These are phyloP conservation scores for Steromphala cineraria DNA, from an alignment of 2,888 invertebrate genomes.

Conservation along the genomic window DNA sequence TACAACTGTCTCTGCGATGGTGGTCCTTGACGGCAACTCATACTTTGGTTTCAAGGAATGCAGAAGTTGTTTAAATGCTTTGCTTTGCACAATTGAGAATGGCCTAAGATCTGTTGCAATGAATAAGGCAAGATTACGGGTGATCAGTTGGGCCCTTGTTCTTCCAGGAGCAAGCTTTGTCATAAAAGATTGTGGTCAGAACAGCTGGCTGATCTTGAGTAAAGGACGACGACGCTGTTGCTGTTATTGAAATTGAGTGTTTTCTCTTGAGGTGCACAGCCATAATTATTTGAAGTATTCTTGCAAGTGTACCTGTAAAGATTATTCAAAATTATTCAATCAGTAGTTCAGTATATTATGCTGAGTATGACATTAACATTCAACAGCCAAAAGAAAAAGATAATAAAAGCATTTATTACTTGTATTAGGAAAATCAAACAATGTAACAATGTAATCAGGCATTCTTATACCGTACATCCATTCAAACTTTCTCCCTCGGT, in stretches of 20 bases:
- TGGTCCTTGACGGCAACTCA: slow-evolving; percentile 11
- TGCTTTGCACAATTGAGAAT: slow-evolving; percentile 3
- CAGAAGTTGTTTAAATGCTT: slow-evolving; percentile 1
- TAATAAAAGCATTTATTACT: too few species aligned
- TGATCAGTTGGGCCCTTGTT: neutral
- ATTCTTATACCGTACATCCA: too few species aligned
- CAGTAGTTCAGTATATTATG: neutral
- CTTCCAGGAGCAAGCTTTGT: slow-evolving; percentile 9
- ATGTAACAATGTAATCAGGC: too few species aligned
- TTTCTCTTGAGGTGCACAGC: neutral
- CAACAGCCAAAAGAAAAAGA: too few species aligned
- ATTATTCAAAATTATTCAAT: neutral
- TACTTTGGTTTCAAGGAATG: slow-evolving; percentile 13
- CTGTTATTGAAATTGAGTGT: neutral
- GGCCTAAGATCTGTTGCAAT: neutral
- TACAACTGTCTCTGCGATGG: neutral
- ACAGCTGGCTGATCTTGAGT: neutral
- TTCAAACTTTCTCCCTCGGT: too few species aligned
- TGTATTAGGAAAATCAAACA: too few species aligned
- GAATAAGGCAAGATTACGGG: neutral
- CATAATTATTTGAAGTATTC: slow-evolving; percentile 13
- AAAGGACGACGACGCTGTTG: neutral
- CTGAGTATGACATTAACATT: too few species aligned
- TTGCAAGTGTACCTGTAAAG: neutral
- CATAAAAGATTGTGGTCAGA: neutral